Percentiles rank a stretch among this genome's conserved stretches.
These are phyloP conservation scores for Australoheros scitulus DNA, from an alignment of 2,113 vertebrate species.

Conservation along the genomic window DNA sequence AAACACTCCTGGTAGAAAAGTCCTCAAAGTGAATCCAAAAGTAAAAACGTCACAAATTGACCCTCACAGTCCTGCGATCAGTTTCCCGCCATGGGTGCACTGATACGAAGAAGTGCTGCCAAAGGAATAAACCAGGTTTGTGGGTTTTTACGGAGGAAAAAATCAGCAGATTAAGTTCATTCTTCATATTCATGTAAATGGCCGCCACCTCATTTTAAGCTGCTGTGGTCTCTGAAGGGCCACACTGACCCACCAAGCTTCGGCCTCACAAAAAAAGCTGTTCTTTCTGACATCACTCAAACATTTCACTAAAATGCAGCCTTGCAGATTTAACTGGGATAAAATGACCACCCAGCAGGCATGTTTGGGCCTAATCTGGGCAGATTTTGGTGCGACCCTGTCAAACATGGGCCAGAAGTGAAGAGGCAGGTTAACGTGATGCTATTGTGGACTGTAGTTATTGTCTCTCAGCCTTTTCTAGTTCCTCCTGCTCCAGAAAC, in stretches of 20 bases:
- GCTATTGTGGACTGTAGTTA: too few species aligned
- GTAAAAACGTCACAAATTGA: too few species aligned
- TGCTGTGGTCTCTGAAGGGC: neutral
- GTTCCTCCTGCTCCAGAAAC: too few species aligned
- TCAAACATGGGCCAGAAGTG: too few species aligned
- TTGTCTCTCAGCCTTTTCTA: too few species aligned
- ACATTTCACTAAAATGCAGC: too few species aligned
- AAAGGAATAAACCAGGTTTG: neutral
- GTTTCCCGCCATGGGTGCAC: neutral
- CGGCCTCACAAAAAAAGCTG: neutral
- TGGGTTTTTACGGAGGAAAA: neutral
- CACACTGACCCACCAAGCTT: too few species aligned
- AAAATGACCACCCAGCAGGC: neutral
- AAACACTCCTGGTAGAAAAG: constrained; percentile 14
- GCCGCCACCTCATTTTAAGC: neutral
- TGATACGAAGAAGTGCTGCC: neutral
- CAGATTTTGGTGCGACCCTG: too few species aligned
- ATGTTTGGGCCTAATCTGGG: neutral
- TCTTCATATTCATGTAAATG: neutral
- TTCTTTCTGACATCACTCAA: neutral
- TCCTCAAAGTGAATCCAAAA: neutral
- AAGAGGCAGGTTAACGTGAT: too few species aligned
- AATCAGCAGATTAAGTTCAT: too few species aligned
- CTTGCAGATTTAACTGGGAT: too few species aligned
- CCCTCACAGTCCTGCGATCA: neutral